Conservation (phyloP, 2,797 vertebrate species). For the Chloroceryle inda region DNA sequence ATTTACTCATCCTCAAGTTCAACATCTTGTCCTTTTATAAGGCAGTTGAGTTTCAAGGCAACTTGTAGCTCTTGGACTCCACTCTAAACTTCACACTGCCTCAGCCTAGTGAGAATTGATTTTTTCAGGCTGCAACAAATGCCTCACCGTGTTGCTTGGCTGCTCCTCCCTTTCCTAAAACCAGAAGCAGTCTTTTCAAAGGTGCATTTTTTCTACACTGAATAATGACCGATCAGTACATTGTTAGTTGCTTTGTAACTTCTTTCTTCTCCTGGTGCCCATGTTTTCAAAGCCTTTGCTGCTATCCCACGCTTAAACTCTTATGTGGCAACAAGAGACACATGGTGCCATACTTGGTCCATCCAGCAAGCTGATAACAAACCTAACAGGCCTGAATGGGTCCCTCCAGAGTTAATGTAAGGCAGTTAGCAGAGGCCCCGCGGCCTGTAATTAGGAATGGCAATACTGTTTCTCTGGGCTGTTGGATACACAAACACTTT, state of each 20-base stretch:
- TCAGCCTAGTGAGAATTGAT: neutral
- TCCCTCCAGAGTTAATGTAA: neutral
- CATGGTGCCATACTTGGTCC: fast-evolving
- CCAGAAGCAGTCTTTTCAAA: neutral
- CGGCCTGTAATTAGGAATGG: neutral
- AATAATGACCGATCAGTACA: neutral
- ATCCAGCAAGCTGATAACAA: neutral
- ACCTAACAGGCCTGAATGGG: neutral
- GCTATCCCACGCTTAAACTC: neutral
- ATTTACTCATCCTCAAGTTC: neutral
- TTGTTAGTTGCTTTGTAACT: neutral
- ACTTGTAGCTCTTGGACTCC: neutral
- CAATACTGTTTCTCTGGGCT: neutral
- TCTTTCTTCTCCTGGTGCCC: neutral
- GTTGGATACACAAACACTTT: neutral
- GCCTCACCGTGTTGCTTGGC: neutral
- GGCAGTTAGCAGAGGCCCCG: neutral
- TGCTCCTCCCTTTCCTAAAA: neutral
- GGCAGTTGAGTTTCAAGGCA: neutral
- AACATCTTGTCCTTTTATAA: neutral
- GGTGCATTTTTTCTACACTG: neutral
- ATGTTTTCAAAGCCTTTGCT: neutral
- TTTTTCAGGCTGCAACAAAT: neutral
- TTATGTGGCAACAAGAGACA: neutral
- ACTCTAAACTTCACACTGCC: neutral